phyloP scores from a whole-genome alignment of 1,140 invertebrate species.

The Drosophila sp. region DNA sequence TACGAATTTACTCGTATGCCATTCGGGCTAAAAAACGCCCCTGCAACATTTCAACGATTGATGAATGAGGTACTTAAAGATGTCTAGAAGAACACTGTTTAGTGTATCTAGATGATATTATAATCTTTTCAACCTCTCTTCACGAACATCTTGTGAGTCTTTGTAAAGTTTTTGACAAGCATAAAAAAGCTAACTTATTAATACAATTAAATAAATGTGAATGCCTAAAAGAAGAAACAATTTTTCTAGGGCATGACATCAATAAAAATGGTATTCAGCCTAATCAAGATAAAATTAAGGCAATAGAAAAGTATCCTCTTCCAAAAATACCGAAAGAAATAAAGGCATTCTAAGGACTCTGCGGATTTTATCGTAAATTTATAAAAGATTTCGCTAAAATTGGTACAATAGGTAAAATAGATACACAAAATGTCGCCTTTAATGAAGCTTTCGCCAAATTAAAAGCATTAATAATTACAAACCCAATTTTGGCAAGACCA shows the following conservation, averaged over 20 bases:
- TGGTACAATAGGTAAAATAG: too few species aligned
- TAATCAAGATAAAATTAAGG: background rate
- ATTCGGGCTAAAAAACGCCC: too few species aligned
- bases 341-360: too few species aligned
- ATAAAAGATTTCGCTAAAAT: too few species aligned
- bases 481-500: too few species aligned
- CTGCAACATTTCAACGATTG: too few species aligned
- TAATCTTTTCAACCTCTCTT: background rate
- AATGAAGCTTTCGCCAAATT: too few species aligned
- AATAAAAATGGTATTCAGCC: background rate
- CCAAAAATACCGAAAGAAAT: slow-evolving; percentile 2
- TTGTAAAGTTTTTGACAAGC: background rate
- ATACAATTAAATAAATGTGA: background rate
- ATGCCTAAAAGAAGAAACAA: background rate
- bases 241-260: background rate
- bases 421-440: too few species aligned
- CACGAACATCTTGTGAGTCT: slow-evolving; percentile 1
- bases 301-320: slow-evolving; percentile 3
- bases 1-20: background rate
- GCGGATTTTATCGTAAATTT: too few species aligned
- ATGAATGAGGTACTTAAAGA: too few species aligned
- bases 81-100: background rate
- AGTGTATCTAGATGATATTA: background rate
- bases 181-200: background rate
- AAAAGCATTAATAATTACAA: too few species aligned